These are phyloP conservation scores for Acanthisitta chloris DNA, from an alignment of 2,113 vertebrate genomes.

Conservation along the genomic window DNA sequence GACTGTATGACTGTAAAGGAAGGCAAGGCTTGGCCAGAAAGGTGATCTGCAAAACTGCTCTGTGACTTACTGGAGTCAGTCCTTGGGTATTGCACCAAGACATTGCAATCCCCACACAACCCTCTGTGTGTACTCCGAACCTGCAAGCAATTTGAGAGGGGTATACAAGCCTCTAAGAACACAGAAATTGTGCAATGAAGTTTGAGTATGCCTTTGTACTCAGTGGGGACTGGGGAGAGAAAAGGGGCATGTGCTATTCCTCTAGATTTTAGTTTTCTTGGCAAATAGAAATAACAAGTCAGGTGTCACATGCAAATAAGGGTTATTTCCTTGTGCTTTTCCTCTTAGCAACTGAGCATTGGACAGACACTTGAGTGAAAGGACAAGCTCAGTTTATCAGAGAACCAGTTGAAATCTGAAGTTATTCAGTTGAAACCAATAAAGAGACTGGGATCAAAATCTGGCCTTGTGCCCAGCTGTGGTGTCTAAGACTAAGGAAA, in stretches of 20 bases:
- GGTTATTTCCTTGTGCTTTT: neutral
- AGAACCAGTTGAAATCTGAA: neutral
- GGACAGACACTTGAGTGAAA: neutral
- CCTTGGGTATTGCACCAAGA: neutral
- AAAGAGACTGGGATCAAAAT: conserved; percentile 6
- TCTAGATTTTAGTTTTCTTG: neutral
- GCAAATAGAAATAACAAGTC: neutral
- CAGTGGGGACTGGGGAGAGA: neutral
- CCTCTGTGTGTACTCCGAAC: neutral
- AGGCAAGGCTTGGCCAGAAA: neutral
- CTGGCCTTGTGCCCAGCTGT: neutral
- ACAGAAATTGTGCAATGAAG: fast-evolving
- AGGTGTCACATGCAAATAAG: neutral
- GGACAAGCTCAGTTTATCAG: neutral
- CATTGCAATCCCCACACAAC: neutral
- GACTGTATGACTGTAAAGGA: neutral
- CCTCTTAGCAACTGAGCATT: neutral
- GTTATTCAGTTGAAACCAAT: neutral
- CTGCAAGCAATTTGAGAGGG: neutral
- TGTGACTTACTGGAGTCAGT: neutral
- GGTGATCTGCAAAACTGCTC: neutral
- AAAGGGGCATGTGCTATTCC: neutral
- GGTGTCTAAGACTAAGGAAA: neutral
- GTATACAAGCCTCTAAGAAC: neutral
- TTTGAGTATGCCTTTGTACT: neutral